phyloP scores from a whole-genome alignment of 2,888 invertebrate genomes.

The Gastracanthus pulcherrimus region DNA sequence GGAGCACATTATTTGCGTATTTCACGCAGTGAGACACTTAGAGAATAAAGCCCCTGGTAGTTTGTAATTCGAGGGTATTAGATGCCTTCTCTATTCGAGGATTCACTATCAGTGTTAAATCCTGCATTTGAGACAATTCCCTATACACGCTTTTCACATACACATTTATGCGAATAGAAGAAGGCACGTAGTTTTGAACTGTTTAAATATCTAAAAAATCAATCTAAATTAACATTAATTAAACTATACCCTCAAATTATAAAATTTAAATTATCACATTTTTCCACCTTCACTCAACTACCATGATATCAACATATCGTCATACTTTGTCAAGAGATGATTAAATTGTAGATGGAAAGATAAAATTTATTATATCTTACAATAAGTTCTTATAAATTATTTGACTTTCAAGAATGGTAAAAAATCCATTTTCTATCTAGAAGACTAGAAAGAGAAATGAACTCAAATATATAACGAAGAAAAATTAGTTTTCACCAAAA shows the following conservation, averaged over 20 bases:
- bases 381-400: too few relatives aligned
- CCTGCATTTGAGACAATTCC: neutral
- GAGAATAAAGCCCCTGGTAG: too few relatives aligned
- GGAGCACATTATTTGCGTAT: too few relatives aligned
- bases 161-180: neutral
- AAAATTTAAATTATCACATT: neutral
- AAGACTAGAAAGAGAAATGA: too few relatives aligned
- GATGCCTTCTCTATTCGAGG: neutral
- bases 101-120: neutral
- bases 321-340: neutral
- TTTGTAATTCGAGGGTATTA: constrained; percentile 18
- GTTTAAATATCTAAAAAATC: too few relatives aligned
- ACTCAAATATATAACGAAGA: too few relatives aligned
- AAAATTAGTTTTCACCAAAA: too few relatives aligned
- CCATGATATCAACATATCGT: neutral
- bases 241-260: neutral
- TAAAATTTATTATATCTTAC: neutral
- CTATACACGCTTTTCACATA: neutral
- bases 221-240: neutral
- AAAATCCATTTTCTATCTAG: too few relatives aligned
- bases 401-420: too few relatives aligned
- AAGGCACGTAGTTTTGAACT: neutral
- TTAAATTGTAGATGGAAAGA: neutral
- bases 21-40: too few relatives aligned
- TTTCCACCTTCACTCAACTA: neutral